A percentile compares a stretch with the other conserved stretches of the same genome.
phyloP scores from a whole-genome alignment of 30 jellyfish, hydroid and myxozoan genomes.

The Pseudorhiza aurosa region DNA sequence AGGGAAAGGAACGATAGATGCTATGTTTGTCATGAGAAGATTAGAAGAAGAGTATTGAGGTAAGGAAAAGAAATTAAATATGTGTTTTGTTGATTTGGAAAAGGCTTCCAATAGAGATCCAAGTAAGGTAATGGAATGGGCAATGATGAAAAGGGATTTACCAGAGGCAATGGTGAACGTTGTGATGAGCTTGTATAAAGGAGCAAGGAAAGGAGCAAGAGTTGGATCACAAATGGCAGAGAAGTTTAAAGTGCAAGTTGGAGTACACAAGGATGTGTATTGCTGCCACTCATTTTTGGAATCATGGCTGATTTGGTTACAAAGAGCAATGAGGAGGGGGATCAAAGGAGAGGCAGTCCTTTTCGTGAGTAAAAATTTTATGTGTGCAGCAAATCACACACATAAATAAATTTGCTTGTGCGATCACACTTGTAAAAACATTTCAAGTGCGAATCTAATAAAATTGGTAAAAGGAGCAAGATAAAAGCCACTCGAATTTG shows the following conservation, averaged over 20 bases:
- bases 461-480: too few relatives aligned
- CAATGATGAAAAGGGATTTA: background rate
- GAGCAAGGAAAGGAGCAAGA: background rate
- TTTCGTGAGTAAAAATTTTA: too few relatives aligned
- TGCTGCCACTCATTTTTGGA: background rate
- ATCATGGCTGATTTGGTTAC: background rate
- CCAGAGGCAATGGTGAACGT: background rate
- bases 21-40: background rate
- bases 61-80: background rate
- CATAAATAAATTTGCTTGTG: too few relatives aligned
- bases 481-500: too few relatives aligned
- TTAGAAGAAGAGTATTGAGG: background rate
- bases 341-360: too few relatives aligned
- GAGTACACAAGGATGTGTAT: background rate
- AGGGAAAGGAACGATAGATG: constrained; percentile 3
- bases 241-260: background rate
- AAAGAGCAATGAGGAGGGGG: background rate
- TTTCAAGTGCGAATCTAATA: too few relatives aligned
- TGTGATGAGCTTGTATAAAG: background rate
- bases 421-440: too few relatives aligned
- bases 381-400: too few relatives aligned
- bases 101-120: background rate
- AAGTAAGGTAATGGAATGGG: background rate
- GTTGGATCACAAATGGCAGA: background rate
- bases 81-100: constrained; percentile 1